These are phyloP conservation scores for Lasiommata megera DNA, from an alignment of 2,888 invertebrate genomes.

Conservation along the genomic window DNA sequence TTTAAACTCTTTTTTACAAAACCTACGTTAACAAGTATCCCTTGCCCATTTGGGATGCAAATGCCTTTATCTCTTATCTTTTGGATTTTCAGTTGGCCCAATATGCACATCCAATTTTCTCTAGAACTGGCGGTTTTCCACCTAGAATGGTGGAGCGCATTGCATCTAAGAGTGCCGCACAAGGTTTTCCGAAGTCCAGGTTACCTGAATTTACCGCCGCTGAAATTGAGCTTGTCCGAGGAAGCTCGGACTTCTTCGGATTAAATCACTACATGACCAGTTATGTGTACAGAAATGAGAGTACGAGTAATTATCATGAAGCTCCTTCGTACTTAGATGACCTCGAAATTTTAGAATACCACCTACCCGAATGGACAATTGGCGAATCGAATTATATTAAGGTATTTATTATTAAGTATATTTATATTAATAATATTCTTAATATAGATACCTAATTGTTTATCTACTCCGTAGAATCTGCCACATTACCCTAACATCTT, in stretches of 20 bases:
- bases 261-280: slow-evolving; percentile 84
- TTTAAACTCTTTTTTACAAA: too few relatives aligned
- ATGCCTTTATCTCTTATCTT: too few relatives aligned
- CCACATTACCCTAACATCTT: too few relatives aligned
- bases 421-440: too few relatives aligned
- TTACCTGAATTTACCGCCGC: slow-evolving; percentile 79
- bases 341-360: slow-evolving; percentile 32
- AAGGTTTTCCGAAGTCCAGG: slow-evolving; percentile 79
- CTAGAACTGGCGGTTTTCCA: neutral
- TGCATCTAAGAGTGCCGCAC: neutral
- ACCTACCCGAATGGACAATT: slow-evolving; percentile 33
- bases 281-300: slow-evolving; percentile 54
- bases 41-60: too few relatives aligned
- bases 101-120: neutral
- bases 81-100: neutral
- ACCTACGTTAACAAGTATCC: too few relatives aligned
- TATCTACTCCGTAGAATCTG: too few relatives aligned
- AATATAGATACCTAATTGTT: too few relatives aligned
- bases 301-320: slow-evolving; percentile 31
- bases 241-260: slow-evolving; percentile 84
- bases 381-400: slow-evolving; percentile 27
- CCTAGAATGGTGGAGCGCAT: neutral
- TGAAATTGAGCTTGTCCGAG: slow-evolving; percentile 81
- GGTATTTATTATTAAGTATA: slow-evolving; percentile 16
- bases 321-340: slow-evolving; percentile 45